Percentiles rank a stretch among this genome's conserved stretches.
phyloP scores from a whole-genome alignment of 2,888 invertebrate genomes.

The Tipula vernalis region DNA sequence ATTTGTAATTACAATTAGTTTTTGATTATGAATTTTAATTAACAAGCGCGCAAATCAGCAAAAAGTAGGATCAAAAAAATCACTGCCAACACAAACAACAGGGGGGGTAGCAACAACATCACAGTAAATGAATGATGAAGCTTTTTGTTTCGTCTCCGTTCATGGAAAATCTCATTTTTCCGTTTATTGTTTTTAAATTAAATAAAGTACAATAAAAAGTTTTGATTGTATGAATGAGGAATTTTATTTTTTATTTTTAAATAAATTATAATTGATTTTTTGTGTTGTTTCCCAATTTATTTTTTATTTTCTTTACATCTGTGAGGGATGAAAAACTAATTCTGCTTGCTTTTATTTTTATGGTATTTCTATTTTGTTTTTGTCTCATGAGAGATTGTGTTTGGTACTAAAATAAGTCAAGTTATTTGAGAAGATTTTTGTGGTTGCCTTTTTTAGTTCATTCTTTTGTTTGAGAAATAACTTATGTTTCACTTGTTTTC shows the following conservation, averaged over 20 bases:
- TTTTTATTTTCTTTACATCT: background rate
- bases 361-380: background rate
- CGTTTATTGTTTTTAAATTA: slow-evolving; percentile 4
- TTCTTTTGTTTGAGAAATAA: background rate
- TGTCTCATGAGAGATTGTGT: background rate
- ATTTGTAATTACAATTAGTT: background rate
- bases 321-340: background rate
- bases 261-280: background rate
- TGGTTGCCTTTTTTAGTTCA: background rate
- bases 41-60: background rate
- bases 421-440: background rate
- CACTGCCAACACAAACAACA: background rate
- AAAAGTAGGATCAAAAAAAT: background rate
- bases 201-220: background rate
- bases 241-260: background rate
- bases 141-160: background rate
- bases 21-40: background rate
- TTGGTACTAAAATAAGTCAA: background rate
- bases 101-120: background rate
- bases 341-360: background rate
- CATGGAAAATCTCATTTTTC: background rate
- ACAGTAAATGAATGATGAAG: background rate
- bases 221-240: background rate
- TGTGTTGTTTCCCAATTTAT: background rate
- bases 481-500: background rate